Evolutionary conservation across 2,797 vertebrate genomes (phyloP).

Genomic region (Neosilurus mollespiculum): DNA sequence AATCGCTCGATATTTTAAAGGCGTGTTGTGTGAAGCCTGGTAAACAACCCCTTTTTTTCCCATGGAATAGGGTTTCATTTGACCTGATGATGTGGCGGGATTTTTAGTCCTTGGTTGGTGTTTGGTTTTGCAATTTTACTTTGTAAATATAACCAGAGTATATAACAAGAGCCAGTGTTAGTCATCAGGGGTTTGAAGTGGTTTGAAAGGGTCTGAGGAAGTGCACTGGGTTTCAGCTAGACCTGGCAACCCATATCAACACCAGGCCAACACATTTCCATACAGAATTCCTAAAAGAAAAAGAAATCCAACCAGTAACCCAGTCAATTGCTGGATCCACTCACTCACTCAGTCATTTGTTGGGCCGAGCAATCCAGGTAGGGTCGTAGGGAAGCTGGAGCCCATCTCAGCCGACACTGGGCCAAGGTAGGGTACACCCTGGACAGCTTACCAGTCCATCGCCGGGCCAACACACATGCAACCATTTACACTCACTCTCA

Average conservation of each 20-base stretch:
- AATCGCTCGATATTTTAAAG: background rate
- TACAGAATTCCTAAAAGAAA: background rate
- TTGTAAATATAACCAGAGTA: background rate
- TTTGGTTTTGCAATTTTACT: background rate
- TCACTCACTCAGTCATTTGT: background rate
- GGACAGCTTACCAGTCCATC: no score
- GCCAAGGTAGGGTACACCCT: no score
- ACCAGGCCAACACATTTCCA: background rate
- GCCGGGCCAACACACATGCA: no score
- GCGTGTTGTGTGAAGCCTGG: background rate
- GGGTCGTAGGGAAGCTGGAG: no score
- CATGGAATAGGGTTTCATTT: background rate
- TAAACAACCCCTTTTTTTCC: background rate
- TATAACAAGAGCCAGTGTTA: background rate
- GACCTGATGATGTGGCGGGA: background rate
- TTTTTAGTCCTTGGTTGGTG: background rate
- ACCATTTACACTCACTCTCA: no score
- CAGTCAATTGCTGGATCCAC: background rate
- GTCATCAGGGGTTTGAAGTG: background rate
- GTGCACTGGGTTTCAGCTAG: background rate
- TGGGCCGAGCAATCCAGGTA: no score
- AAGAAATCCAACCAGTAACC: background rate
- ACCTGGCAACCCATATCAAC: constrained; percentile 1
- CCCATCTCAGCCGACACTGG: no score
- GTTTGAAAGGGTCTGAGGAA: background rate